phyloP scores from a whole-genome alignment of 2,113 vertebrate species.

The Shinisaurus crocodilurus region DNA sequence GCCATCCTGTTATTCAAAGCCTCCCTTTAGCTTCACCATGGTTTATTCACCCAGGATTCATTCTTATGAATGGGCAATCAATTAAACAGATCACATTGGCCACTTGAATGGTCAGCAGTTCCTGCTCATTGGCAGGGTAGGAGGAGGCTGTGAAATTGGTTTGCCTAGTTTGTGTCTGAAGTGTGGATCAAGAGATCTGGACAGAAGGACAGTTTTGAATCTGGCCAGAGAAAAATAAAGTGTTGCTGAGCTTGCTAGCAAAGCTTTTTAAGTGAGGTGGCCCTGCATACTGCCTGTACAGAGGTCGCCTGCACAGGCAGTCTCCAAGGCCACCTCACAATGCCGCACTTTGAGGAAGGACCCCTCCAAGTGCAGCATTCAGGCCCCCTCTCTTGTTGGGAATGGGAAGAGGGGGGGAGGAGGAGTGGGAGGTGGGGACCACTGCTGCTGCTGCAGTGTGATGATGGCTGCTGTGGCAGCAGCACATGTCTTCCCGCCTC shows the following conservation, averaged over 20 bases:
- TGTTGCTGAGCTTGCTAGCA: neutral
- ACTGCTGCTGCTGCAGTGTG: too few relatives aligned
- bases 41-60: neutral
- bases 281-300: neutral
- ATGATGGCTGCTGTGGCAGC: too few relatives aligned
- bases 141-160: neutral
- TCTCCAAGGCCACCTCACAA: too few relatives aligned
- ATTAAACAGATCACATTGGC: neutral
- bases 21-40: neutral
- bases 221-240: neutral
- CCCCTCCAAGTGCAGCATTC: too few relatives aligned
- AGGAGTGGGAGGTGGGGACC: too few relatives aligned
- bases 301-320: too few relatives aligned
- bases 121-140: neutral
- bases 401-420: too few relatives aligned
- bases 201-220: neutral
- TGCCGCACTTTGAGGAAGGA: too few relatives aligned
- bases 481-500: too few relatives aligned
- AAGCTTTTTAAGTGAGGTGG: neutral
- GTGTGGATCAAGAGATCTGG: neutral
- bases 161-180: neutral
- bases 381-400: too few relatives aligned
- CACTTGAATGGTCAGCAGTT: neutral
- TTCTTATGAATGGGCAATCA: neutral
- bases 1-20: neutral